These are phyloP conservation scores for Alligator mississippiensis DNA, from an alignment of 2,113 vertebrate species.

Conservation along the genomic window DNA sequence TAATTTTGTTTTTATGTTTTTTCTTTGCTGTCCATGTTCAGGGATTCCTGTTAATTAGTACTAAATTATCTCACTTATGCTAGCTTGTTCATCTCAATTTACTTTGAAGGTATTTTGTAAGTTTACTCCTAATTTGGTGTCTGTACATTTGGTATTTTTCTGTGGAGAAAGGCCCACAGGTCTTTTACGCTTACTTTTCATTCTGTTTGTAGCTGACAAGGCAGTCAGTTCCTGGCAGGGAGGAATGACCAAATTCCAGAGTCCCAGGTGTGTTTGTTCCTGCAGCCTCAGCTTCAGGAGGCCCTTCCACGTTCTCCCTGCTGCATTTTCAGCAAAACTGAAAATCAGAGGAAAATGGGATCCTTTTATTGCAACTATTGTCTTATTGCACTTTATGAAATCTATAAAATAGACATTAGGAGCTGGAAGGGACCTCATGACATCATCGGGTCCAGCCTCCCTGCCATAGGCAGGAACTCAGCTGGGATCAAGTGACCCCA, in stretches of 20 bases:
- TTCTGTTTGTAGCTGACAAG: conserved; percentile 16
- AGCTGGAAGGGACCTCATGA: no score
- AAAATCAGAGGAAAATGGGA: not conserved
- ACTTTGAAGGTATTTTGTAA: not conserved
- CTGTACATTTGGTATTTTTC: not conserved
- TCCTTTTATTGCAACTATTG: not conserved
- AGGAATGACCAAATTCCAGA: conserved; percentile 45
- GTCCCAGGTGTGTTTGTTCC: conserved; percentile 40
- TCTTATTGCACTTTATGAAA: no score
- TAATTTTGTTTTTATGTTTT: not conserved
- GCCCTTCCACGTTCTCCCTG: conserved; percentile 41
- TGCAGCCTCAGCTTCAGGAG: conserved; percentile 55
- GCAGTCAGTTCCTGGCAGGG: conserved; percentile 23
- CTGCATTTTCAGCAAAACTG: conserved; percentile 22
- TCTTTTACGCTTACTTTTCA: conserved; percentile 46
- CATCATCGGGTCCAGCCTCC: no score
- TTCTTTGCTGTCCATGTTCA: not conserved
- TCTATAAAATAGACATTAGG: no score
- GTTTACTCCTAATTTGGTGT: not conserved
- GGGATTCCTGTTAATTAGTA: not conserved
- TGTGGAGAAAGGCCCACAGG: not conserved
- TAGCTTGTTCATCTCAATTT: not conserved
- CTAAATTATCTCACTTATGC: not conserved
- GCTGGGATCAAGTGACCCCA: no score
- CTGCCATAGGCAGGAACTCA: no score